Percentiles rank a stretch among this genome's conserved stretches.
These are phyloP conservation scores for Cantharis flavilabris DNA, from an alignment of 2,888 invertebrate genomes.

Conservation along the genomic window DNA sequence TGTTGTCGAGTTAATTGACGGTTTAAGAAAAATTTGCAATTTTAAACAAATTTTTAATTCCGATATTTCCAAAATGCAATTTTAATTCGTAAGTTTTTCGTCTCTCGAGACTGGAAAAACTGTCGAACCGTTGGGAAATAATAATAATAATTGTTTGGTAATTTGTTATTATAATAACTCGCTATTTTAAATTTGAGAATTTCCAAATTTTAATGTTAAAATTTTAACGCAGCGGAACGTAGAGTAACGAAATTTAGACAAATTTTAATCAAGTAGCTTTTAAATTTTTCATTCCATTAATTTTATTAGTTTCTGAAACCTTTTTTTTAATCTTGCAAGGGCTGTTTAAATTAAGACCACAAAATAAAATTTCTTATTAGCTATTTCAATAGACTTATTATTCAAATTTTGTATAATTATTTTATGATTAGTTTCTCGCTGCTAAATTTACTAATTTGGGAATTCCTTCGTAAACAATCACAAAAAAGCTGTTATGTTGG, in stretches of 20 bases:
- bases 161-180: neutral
- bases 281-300: neutral
- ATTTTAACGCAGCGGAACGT: neutral
- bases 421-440: neutral
- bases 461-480: neutral
- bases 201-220: neutral
- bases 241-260: neutral
- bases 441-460: too few relatives aligned
- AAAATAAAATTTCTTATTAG: neutral
- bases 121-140: neutral
- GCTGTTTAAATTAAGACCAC: neutral
- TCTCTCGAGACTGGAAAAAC: neutral
- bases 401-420: neutral
- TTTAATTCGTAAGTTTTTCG: neutral
- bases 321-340: neutral
- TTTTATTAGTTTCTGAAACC: neutral
- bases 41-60: neutral
- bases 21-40: neutral
- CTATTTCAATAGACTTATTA: neutral
- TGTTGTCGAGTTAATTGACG: neutral
- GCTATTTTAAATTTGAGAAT: neutral
- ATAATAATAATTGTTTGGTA: neutral
- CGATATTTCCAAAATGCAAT: neutral
- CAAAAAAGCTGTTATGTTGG: neutral
- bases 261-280: neutral